Conservation (phyloP, 1,140 invertebrate species). For the Hycleus phaleratus region DNA sequence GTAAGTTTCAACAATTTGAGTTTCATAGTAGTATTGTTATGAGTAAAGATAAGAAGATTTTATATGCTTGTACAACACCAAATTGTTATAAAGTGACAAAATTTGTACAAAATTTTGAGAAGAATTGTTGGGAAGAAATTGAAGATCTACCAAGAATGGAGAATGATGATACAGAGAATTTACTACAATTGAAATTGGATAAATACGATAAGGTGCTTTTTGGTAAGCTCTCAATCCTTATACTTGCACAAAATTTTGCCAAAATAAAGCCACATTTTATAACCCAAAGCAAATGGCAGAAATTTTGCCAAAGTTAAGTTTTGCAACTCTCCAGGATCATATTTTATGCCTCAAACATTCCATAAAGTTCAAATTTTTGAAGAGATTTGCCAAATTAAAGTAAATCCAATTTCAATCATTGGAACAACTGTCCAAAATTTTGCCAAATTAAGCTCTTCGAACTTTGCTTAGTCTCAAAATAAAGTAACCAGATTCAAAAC, state of each 20-base stretch:
- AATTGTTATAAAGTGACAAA: conserved; percentile 51
- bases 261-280: neutral
- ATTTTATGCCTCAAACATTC: no score
- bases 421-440: no score
- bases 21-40: conserved; percentile 69
- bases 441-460: no score
- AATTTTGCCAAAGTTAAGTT: no score
- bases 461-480: no score
- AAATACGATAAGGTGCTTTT: conserved; percentile 72
- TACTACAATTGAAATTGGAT: conserved; percentile 77
- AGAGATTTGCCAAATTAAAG: no score
- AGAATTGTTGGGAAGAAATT: conserved; percentile 51
- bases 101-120: conserved; percentile 46
- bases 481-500: no score
- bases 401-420: no score
- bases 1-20: conserved; percentile 54
- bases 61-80: conserved; percentile 55
- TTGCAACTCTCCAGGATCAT: no score
- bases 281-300: no score
- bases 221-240: conserved; percentile 42
- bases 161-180: conserved; percentile 62
- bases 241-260: neutral
- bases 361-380: no score
- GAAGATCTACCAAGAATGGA: conserved; percentile 53
- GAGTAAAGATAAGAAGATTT: conserved; percentile 46